Conservation (phyloP, 2,888 invertebrate species). For the Drymonia ruficornis region DNA sequence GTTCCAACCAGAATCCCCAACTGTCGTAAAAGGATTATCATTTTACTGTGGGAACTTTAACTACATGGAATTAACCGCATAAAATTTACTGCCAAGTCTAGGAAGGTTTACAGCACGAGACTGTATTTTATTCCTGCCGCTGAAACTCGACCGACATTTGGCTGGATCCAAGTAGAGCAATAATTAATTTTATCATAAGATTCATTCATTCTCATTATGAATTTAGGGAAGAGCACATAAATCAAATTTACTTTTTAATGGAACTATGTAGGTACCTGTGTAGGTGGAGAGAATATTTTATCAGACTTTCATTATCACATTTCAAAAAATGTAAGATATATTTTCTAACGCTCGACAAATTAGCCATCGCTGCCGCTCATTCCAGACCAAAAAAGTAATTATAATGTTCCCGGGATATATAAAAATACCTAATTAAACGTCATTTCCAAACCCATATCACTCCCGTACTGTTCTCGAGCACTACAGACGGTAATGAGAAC, state of each 20-base stretch:
- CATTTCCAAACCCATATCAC: constrained; percentile 30
- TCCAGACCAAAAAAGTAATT: not conserved
- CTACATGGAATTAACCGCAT: constrained; percentile 28
- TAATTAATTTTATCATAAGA: not conserved
- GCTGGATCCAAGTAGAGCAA: not conserved
- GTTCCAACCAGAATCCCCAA: constrained; percentile 23
- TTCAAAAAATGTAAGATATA: too few relatives aligned
- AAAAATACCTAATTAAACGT: constrained; percentile 31
- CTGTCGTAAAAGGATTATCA: constrained; percentile 42
- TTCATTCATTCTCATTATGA: too few relatives aligned
- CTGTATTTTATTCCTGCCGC: constrained; percentile 17
- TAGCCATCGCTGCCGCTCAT: too few relatives aligned
- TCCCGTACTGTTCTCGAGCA: constrained; percentile 22
- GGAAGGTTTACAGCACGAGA: constrained; percentile 21
- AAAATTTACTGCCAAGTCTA: constrained; percentile 22
- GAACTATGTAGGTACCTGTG: too few relatives aligned
- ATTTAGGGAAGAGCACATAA: too few relatives aligned
- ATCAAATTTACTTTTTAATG: too few relatives aligned
- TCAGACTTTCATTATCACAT: too few relatives aligned
- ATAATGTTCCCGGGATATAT: constrained; percentile 6
- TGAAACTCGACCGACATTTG: not conserved
- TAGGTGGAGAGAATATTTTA: too few relatives aligned
- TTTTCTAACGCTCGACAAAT: too few relatives aligned
- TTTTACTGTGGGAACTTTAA: constrained; percentile 33
- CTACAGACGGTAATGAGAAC: constrained; percentile 33